These are phyloP conservation scores for Rhinolophus sinicus DNA, from an alignment of 2,113 vertebrate genomes.

Conservation along the genomic window DNA sequence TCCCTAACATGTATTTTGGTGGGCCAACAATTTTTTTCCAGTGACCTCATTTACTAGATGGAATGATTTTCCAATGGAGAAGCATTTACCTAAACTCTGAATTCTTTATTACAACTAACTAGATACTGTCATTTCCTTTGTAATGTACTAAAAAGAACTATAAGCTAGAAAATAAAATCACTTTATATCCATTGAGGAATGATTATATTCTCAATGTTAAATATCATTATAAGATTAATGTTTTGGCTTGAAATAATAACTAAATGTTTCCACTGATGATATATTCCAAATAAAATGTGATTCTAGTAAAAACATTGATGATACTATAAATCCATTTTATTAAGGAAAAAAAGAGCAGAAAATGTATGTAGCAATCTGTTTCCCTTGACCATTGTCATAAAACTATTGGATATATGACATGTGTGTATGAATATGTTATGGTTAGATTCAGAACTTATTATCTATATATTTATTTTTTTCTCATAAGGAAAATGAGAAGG, in stretches of 20 bases:
- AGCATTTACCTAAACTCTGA: background rate
- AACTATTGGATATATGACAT: background rate
- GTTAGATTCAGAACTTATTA: background rate
- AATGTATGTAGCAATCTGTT: background rate
- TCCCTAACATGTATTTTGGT: background rate
- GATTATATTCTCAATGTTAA: conserved; percentile 25
- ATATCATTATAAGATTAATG: background rate
- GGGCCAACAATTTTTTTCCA: background rate
- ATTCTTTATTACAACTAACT: background rate
- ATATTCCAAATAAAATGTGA: conserved; percentile 22
- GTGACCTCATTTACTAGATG: background rate
- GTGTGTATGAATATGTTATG: background rate
- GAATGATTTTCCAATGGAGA: background rate
- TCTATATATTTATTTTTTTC: background rate
- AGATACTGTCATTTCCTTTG: background rate
- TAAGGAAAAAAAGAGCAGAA: background rate
- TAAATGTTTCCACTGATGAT: background rate
- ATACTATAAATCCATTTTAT: background rate
- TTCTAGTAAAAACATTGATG: background rate
- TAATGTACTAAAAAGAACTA: background rate
- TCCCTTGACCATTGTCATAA: background rate
- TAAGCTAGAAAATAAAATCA: background rate
- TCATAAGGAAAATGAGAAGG: background rate
- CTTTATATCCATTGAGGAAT: background rate
- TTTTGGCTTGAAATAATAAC: background rate